phyloP scores from a whole-genome alignment of 2,797 vertebrate species.

The Lepilemur ruficaudatus region DNA sequence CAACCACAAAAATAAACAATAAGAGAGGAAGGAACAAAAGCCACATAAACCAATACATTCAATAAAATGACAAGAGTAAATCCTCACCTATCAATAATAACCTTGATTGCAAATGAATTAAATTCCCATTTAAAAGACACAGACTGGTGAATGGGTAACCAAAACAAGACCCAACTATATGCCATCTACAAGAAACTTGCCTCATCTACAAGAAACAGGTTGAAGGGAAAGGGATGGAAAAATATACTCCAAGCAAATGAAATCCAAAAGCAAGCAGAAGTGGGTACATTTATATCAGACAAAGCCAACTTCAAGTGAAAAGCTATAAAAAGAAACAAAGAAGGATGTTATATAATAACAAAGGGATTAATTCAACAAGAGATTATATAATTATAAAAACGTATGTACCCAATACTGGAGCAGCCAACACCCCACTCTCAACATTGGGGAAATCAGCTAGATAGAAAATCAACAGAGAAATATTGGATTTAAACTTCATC shows the following conservation, averaged over 20 bases:
- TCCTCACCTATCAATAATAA: background rate
- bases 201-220: background rate
- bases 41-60: background rate
- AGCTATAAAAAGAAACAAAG: background rate
- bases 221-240: background rate
- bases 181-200: background rate
- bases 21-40: background rate
- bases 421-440: background rate
- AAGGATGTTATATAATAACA: background rate
- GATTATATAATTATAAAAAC: background rate
- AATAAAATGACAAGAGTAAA: background rate
- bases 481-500: background rate
- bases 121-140: background rate
- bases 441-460: background rate
- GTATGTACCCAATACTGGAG: no score
- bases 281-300: background rate
- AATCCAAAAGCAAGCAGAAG: background rate
- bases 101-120: background rate
- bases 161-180: background rate
- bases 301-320: background rate
- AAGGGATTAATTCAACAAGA: background rate
- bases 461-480: background rate
- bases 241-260: background rate
- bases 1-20: background rate
- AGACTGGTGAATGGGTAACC: background rate